Conservation (phyloP, 1,140 invertebrate species). For the Metopolophium dirhodum region DNA sequence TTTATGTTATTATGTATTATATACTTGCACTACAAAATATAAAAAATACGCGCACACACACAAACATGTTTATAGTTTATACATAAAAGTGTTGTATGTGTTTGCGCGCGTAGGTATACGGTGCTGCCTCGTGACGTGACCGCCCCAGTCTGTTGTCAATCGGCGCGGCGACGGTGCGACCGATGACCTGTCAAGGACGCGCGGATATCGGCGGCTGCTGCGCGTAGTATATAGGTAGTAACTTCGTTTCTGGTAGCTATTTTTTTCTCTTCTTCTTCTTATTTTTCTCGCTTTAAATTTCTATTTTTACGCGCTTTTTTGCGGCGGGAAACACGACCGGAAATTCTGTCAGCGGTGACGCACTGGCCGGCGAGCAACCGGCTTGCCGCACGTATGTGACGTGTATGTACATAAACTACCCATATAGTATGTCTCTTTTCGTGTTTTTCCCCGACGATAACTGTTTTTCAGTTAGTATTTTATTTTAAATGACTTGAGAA, state of each 20-base stretch:
- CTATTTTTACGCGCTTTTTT: not conserved
- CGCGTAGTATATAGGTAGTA: not conserved
- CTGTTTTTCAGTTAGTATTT: too few species aligned
- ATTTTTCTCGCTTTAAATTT: not conserved
- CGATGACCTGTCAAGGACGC: conserved; percentile 50
- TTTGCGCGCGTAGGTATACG: not conserved
- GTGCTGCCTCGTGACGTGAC: conserved; percentile 29
- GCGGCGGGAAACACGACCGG: not conserved
- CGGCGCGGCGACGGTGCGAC: conserved; percentile 1
- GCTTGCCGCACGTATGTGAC: not conserved
- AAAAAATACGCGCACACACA: not conserved
- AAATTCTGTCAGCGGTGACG: not conserved
- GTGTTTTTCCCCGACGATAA: not conserved
- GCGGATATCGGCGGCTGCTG: not conserved
- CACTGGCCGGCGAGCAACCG: not conserved
- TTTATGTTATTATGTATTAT: not conserved
- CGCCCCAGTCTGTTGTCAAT: conserved; percentile 44
- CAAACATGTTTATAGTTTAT: not conserved
- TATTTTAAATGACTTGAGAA: too few species aligned
- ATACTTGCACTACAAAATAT: not conserved
- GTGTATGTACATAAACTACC: too few species aligned
- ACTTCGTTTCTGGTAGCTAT: not conserved
- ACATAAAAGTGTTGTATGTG: not conserved
- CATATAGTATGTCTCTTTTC: too few species aligned
- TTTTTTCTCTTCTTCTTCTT: not conserved